Percentiles rank a stretch among this genome's conserved stretches.
These are phyloP conservation scores for Diorhabda sublineata DNA, from an alignment of 1,140 invertebrate genomes.

Conservation along the genomic window DNA sequence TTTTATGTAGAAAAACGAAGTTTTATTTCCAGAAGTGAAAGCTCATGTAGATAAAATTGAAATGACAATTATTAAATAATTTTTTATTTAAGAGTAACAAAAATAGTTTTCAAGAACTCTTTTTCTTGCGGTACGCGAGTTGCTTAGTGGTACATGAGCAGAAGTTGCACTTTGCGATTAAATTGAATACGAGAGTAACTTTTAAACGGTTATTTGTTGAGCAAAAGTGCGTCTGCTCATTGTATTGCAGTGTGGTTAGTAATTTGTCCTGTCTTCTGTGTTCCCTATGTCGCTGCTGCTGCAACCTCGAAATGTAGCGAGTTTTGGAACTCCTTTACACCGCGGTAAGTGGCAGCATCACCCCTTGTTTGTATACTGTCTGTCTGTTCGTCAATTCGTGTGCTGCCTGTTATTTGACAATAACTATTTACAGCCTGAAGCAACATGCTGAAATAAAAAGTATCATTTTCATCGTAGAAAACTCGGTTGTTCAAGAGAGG, in stretches of 20 bases:
- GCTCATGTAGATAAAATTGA: background rate
- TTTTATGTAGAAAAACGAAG: too few relatives aligned
- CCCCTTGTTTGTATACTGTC: constrained; percentile 46
- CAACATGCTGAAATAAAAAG: background rate
- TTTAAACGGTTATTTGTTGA: background rate
- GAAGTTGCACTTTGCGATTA: background rate
- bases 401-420: constrained; percentile 42
- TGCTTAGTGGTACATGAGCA: constrained; percentile 38
- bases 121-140: too few relatives aligned
- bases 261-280: constrained; percentile 70
- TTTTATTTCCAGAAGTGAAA: background rate
- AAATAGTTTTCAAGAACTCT: too few relatives aligned
- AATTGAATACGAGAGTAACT: background rate
- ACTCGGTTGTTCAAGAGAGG: background rate
- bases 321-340: constrained; percentile 95
- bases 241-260: constrained; percentile 61
- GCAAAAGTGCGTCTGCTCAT: constrained; percentile 43
- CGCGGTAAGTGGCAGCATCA: constrained; percentile 85
- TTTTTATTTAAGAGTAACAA: background rate
- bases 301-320: constrained; percentile 72
- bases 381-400: constrained; percentile 45
- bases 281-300: constrained; percentile 67
- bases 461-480: background rate
- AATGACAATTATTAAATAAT: background rate
- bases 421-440: constrained; percentile 19